Conservation (phyloP, 2,888 invertebrate species). For the Gortyna flavago region DNA sequence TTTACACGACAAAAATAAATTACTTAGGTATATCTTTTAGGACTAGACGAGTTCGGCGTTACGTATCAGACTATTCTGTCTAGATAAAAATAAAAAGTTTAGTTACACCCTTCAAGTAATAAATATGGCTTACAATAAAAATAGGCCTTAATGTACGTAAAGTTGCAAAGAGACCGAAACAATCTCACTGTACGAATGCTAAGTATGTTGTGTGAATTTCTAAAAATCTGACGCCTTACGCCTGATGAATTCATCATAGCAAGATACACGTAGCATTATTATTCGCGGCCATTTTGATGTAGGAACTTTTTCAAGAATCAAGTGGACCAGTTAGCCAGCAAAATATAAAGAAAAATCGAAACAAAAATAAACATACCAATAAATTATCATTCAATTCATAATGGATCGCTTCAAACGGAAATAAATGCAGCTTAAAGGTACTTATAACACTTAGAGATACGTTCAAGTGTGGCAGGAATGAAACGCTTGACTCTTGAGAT, state of each 20-base stretch:
- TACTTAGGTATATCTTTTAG: no score
- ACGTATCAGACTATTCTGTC: no score
- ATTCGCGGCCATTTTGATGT: rapidly evolving
- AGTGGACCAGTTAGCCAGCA: background rate
- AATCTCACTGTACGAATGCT: no score
- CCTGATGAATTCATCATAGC: constrained; percentile 37
- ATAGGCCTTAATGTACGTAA: no score
- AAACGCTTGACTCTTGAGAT: constrained; percentile 26
- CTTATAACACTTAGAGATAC: constrained; percentile 43
- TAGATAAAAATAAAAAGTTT: no score
- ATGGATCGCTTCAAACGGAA: constrained; percentile 53
- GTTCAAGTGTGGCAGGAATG: constrained; percentile 43
- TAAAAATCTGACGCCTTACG: background rate
- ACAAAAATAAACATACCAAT: constrained; percentile 23
- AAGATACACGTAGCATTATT: background rate
- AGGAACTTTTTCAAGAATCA: constrained; percentile 3
- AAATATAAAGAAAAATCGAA: background rate
- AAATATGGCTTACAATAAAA: no score
- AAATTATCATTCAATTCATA: constrained; percentile 59
- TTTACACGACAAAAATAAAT: no score
- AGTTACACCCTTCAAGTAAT: no score
- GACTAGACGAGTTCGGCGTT: no score
- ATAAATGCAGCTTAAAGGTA: constrained; percentile 47
- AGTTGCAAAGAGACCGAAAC: no score
- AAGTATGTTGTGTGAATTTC: no score